Base-by-base conservation (phyloP, 2,113 vertebrate genomes). In the Sciurus niger region DNA sequence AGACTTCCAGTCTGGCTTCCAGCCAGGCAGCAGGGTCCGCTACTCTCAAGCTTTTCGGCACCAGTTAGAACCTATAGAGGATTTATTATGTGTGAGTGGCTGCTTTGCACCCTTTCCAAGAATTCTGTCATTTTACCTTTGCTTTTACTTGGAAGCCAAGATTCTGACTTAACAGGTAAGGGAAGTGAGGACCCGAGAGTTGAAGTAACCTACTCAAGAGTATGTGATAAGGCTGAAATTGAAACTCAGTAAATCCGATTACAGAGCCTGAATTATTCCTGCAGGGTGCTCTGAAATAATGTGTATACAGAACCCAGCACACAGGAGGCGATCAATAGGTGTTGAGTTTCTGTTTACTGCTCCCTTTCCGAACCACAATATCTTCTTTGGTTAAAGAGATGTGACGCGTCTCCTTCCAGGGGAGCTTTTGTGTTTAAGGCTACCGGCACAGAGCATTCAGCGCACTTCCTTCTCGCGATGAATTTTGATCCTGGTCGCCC, bases 401-500 rank as follows among this genome's bases (percentile, higher is more conserved):
- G 28, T 46, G 53, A 74, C 10, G 14, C 34, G 68, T 79, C 7
- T 48, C 87, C 80, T 82, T 46, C 63, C 53, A 43, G 37, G 13
- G 46, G 30, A 84, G 25, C 73, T 24, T 1, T 32, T 2, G 37
- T 13, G 16, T 83, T 43, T 43, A 43, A 92, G 46, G 12, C 14
- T 32, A 37, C 22, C 9, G 7, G 2, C 8, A 46, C 12, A 20
- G 6, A 8, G 25, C 8, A 1, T 14, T 76, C 51, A 7, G 51
- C 20, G 46, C 67, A 17, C 82, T 65, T 22, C 51, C n/a, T 43
- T 67, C 67, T 18, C 5, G 3, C 0, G 0, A 0, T 18, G 24
- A 51, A 43, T 83, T 86, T 97, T 94, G 97, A 80, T 87, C 93
- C 82, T 40, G 17, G 40, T 60, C 25, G n/a, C 63, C 58, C 18